These are phyloP conservation scores for Leptopilina boulardi DNA, from an alignment of 1,140 invertebrate genomes.

Conservation along the genomic window DNA sequence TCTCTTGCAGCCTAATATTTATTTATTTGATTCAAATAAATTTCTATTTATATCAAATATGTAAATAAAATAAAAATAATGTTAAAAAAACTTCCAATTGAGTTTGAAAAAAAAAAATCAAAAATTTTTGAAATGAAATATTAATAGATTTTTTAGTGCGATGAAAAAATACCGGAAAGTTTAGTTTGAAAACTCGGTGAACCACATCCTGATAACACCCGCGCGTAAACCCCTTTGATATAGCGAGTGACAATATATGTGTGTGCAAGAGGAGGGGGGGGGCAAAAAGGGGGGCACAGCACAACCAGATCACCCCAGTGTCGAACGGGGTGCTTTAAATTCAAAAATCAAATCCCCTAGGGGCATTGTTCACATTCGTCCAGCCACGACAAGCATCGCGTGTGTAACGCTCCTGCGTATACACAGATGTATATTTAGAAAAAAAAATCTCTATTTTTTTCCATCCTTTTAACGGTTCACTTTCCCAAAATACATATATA, in stretches of 20 bases:
- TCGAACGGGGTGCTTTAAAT: constrained; percentile 69
- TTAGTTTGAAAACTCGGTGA: constrained; percentile 9
- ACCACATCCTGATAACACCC: constrained; percentile 40
- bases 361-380: constrained; percentile 65
- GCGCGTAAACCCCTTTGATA: constrained; percentile 54
- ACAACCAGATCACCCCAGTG: constrained; percentile 59
- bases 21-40: no score
- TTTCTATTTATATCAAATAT: no score
- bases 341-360: constrained; percentile 73
- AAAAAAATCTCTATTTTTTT: constrained; percentile 37
- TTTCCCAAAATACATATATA: constrained; percentile 15
- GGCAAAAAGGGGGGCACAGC: constrained; percentile 55
- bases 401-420: constrained; percentile 41
- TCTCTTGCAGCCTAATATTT: no score
- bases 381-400: constrained; percentile 58
- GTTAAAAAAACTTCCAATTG: background rate
- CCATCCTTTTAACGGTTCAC: constrained; percentile 28
- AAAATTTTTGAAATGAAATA: background rate
- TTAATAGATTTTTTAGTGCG: no score
- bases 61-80: no score
- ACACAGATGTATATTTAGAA: constrained; percentile 53
- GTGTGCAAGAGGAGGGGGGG: constrained; percentile 44
- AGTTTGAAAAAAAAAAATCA: background rate
- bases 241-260: constrained; percentile 53
- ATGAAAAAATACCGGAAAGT: background rate